These are phyloP conservation scores for Theocolax elegans DNA, from an alignment of 1,140 invertebrate species.

Conservation along the genomic window DNA sequence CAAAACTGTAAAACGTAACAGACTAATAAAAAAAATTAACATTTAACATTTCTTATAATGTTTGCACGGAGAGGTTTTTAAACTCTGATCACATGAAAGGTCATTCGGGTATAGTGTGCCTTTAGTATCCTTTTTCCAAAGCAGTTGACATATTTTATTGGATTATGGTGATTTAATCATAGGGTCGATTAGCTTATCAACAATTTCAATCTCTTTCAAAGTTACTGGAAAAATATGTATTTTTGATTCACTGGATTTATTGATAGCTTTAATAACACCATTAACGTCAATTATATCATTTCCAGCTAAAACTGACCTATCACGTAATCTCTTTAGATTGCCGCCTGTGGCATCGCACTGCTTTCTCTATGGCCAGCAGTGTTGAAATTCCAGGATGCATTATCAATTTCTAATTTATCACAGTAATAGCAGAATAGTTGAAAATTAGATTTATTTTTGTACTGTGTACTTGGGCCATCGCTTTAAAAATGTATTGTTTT, in stretches of 20 bases:
- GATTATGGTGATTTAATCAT: not conserved
- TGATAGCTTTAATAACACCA: not conserved
- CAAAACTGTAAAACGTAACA: too few relatives aligned
- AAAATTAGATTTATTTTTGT: too few relatives aligned
- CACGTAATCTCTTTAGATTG: not conserved
- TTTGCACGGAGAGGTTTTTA: too few relatives aligned
- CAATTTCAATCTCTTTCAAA: too few relatives aligned
- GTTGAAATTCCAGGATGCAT: not conserved
- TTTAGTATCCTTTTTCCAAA: too few relatives aligned
- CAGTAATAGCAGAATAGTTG: not conserved
- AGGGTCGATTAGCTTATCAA: not conserved
- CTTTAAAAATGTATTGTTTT: slow-evolving; percentile 47
- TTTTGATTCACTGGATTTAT: not conserved
- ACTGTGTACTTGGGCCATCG: slow-evolving; percentile 26
- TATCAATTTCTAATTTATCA: not conserved
- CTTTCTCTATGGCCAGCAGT: not conserved
- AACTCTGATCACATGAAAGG: too few relatives aligned
- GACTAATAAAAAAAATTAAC: too few relatives aligned
- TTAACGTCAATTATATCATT: not conserved
- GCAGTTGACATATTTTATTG: not conserved
- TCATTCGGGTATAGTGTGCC: too few relatives aligned
- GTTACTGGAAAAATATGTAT: not conserved
- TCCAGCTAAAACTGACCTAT: not conserved
- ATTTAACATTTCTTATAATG: too few relatives aligned
- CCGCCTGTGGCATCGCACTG: not conserved